Evolutionary conservation across 2,797 vertebrate species (phyloP).

Genomic region (Heliangelus exortis): DNA sequence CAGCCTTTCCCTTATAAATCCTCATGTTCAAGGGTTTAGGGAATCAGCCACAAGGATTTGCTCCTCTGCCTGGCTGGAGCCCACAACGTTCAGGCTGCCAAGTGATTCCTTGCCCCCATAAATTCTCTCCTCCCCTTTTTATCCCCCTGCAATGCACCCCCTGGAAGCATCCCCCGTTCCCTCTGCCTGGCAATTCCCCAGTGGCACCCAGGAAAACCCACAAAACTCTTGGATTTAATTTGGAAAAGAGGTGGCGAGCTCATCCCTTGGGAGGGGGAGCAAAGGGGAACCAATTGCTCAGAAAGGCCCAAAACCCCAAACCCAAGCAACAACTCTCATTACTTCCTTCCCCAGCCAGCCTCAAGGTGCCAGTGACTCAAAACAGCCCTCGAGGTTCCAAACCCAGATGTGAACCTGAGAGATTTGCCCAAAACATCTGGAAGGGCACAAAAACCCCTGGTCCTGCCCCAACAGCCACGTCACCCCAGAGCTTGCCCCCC

Average conservation of each 20-base stretch:
- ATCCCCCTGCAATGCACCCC: too few species aligned
- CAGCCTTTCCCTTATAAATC: constrained; percentile 39
- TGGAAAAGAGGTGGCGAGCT: not conserved
- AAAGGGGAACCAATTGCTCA: not conserved
- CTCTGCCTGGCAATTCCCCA: not conserved
- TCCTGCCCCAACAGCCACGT: not conserved
- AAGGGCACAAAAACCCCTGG: not conserved
- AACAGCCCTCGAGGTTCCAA: not conserved
- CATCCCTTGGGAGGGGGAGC: not conserved
- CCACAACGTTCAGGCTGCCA: fast-evolving
- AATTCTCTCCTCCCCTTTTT: not conserved
- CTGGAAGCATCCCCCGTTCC: not conserved
- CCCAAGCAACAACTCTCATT: fast-evolving
- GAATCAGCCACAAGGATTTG: not conserved
- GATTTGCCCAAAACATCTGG: constrained; percentile 8
- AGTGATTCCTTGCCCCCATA: not conserved
- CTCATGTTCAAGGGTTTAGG: not conserved
- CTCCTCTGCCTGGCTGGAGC: not conserved
- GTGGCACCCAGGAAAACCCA: too few species aligned
- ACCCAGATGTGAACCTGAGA: not conserved
- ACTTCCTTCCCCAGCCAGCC: not conserved
- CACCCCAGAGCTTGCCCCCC: not conserved
- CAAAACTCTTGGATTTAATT: fast-evolving
- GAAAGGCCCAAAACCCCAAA: not conserved
- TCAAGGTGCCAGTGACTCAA: not conserved